phyloP scores from a whole-genome alignment of 2,113 vertebrate species.

The Pseudonaja textilis region DNA sequence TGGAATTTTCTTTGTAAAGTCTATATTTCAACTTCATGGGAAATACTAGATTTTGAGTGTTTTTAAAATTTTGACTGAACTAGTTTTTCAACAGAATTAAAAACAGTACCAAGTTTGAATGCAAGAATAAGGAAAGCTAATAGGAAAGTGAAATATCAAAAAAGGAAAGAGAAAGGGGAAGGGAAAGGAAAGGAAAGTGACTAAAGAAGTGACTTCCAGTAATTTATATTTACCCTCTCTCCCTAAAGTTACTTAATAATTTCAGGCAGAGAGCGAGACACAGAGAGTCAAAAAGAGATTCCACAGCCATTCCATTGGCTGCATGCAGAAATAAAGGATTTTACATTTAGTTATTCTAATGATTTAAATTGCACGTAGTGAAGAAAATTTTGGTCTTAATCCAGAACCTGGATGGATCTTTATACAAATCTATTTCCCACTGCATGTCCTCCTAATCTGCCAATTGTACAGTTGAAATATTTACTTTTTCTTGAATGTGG shows the following conservation, averaged over 20 bases:
- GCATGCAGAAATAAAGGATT: neutral
- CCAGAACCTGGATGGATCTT: neutral
- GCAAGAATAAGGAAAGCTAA: neutral
- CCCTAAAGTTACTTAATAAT: neutral
- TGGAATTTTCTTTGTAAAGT: neutral
- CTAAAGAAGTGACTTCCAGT: neutral
- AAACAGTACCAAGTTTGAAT: neutral
- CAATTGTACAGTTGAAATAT: neutral
- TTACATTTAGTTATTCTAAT: slow-evolving; percentile 29
- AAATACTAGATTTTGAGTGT: neutral
- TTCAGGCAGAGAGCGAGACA: neutral
- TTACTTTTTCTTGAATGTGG: neutral
- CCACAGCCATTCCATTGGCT: neutral
- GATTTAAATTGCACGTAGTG: neutral
- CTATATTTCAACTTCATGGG: neutral
- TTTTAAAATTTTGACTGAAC: neutral
- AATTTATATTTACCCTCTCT: neutral
- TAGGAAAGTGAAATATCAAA: neutral
- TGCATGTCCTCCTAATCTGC: neutral
- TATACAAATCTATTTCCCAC: neutral
- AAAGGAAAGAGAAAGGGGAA: neutral
- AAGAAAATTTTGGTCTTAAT: slow-evolving; percentile 1
- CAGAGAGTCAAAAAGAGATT: neutral
- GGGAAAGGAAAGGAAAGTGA: neutral
- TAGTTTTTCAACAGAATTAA: neutral